phyloP scores from a whole-genome alignment of 2,888 invertebrate species.

The Chirona hameri region DNA sequence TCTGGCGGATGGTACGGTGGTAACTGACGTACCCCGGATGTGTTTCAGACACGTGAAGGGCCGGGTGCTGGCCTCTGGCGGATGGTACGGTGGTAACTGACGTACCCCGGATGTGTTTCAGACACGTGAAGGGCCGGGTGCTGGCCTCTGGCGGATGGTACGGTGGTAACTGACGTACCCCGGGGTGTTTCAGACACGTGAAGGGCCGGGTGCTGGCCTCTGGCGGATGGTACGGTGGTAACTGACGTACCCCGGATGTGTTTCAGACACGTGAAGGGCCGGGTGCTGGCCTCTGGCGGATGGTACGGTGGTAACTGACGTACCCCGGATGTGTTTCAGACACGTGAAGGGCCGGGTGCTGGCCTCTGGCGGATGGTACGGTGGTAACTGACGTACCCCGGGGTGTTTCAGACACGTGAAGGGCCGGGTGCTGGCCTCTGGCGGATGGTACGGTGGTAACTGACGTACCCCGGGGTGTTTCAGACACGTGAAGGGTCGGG shows the following conservation, averaged over 20 bases:
- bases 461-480: too few species aligned
- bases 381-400: too few species aligned
- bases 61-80: slow-evolving; percentile 89
- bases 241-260: not conserved
- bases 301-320: slow-evolving; percentile 71
- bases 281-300: slow-evolving; percentile 94
- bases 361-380: slow-evolving; percentile 91
- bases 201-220: slow-evolving; percentile 88
- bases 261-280: slow-evolving; percentile 78
- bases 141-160: slow-evolving; percentile 94
- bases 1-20: slow-evolving; percentile 89
- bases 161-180: slow-evolving; percentile 56
- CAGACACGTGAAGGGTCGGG: too few species aligned
- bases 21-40: too few species aligned
- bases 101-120: slow-evolving; percentile 46
- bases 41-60: slow-evolving; percentile 76
- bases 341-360: slow-evolving; percentile 90
- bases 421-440: too few species aligned
- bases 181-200: slow-evolving; percentile 62
- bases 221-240: slow-evolving; percentile 92
- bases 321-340: slow-evolving; percentile 50
- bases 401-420: too few species aligned
- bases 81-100: slow-evolving; percentile 81
- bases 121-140: slow-evolving; percentile 86
- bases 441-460: too few species aligned